These are phyloP conservation scores for Zaprionus gabonicus DNA, from an alignment of 1,140 invertebrate genomes.

Conservation along the genomic window DNA sequence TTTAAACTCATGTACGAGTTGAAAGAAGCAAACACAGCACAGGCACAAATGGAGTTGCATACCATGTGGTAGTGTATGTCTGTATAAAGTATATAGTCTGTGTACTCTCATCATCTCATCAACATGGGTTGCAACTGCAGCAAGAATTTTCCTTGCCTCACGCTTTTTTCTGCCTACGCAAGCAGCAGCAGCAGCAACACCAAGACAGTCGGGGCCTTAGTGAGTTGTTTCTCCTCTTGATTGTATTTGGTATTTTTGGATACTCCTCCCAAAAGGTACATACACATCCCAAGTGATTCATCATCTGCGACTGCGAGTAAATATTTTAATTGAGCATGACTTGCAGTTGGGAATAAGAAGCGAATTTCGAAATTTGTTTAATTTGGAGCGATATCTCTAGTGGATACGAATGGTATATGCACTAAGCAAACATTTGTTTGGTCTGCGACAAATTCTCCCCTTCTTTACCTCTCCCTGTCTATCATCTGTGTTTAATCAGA, in stretches of 20 bases:
- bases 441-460: neutral
- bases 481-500: neutral
- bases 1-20: conserved; percentile 41
- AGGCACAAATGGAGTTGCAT: conserved; percentile 22
- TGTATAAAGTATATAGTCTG: neutral
- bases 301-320: conserved; percentile 29
- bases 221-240: conserved; percentile 23
- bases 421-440: neutral
- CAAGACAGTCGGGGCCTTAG: conserved; percentile 8
- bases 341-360: conserved; percentile 16
- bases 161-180: conserved; percentile 30
- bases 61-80: conserved; percentile 34
- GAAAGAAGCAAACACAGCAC: conserved; percentile 13
- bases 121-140: neutral
- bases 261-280: conserved; percentile 19
- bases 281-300: conserved; percentile 43
- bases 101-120: neutral
- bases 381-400: conserved; percentile 3
- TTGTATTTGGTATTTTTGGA: conserved; percentile 3
- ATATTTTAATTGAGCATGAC: conserved; percentile 36
- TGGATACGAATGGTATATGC: neutral
- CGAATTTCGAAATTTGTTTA: neutral
- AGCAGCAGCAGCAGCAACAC: conserved; percentile 12
- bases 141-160: conserved; percentile 9
- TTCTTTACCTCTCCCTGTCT: neutral